Conservation (phyloP, 2,797 vertebrate genomes). For the Melanotaenia parkinsoni region DNA sequence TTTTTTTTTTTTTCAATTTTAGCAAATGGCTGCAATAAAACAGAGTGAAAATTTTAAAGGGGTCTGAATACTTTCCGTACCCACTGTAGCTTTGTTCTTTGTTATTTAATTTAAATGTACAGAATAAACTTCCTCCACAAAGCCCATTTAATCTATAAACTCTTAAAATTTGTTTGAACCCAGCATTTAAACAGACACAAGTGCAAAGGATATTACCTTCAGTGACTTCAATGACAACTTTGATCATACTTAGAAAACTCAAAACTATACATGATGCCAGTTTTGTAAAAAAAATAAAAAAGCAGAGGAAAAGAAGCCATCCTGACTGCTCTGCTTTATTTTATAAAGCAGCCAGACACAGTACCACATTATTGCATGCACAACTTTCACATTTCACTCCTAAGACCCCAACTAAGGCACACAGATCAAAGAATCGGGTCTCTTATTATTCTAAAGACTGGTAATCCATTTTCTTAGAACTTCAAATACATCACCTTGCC, state of each 20-base stretch:
- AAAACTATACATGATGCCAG: not conserved
- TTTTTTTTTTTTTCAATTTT: too few relatives aligned
- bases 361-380: not conserved
- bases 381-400: not conserved
- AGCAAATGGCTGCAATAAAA: too few relatives aligned
- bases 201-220: not conserved
- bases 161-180: too few relatives aligned
- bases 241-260: too few relatives aligned
- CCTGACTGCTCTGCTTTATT: not conserved
- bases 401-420: not conserved
- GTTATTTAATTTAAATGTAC: too few relatives aligned
- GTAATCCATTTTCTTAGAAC: constrained; percentile 7
- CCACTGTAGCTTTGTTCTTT: too few relatives aligned
- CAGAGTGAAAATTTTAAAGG: too few relatives aligned
- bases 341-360: not conserved
- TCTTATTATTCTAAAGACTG: constrained; percentile 11
- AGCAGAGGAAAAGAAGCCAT: too few relatives aligned
- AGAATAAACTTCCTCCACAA: too few relatives aligned
- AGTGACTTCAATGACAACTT: not conserved
- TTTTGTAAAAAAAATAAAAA: not conserved
- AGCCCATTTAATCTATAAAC: too few relatives aligned
- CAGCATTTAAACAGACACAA: not conserved
- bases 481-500: not conserved
- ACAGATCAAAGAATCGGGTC: not conserved
- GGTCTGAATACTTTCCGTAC: too few relatives aligned